Conservation (phyloP, 30 jellyfish, hydroid and myxozoan genomes). For the Rhopilema esculentum region DNA sequence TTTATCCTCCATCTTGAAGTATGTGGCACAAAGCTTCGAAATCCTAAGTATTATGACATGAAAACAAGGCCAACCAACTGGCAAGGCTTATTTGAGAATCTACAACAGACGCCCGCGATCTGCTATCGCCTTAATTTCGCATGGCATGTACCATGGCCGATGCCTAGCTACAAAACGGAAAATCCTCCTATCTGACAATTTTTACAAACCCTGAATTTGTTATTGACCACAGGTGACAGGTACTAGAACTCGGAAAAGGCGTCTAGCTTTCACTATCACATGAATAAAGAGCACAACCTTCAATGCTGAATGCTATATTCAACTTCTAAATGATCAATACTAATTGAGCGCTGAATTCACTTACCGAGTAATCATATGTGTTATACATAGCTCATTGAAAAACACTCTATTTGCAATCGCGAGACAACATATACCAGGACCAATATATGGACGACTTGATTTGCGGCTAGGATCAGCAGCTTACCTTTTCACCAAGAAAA, state of each 20-base stretch:
- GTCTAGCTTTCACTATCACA: not conserved
- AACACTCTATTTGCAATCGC: slow-evolving; percentile 14
- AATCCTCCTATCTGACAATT: not conserved
- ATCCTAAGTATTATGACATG: not conserved
- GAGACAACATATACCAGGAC: slow-evolving; percentile 23
- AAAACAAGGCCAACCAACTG: not conserved
- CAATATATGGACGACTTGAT: slow-evolving; percentile 19
- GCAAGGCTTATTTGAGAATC: not conserved
- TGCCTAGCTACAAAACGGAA: not conserved
- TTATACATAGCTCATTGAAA: slow-evolving; percentile 57
- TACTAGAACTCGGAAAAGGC: slow-evolving; percentile 9
- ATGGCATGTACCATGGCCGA: not conserved
- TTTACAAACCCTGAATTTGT: not conserved
- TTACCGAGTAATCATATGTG: slow-evolving; percentile 73
- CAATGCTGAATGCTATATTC: slow-evolving; percentile 22
- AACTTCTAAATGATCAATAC: slow-evolving; percentile 32
- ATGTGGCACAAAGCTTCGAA: not conserved
- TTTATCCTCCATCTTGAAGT: slow-evolving; percentile 26
- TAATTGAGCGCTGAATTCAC: slow-evolving; percentile 43
- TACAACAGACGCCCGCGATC: not conserved
- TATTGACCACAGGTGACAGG: slow-evolving; percentile 48
- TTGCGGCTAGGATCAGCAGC: slow-evolving; percentile 4
- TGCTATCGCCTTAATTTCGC: not conserved
- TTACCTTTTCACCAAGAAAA: not conserved
- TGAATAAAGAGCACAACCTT: slow-evolving; percentile 24